Conservation (phyloP, 2,797 vertebrate species). For the Odontamblyopus rebecca region DNA sequence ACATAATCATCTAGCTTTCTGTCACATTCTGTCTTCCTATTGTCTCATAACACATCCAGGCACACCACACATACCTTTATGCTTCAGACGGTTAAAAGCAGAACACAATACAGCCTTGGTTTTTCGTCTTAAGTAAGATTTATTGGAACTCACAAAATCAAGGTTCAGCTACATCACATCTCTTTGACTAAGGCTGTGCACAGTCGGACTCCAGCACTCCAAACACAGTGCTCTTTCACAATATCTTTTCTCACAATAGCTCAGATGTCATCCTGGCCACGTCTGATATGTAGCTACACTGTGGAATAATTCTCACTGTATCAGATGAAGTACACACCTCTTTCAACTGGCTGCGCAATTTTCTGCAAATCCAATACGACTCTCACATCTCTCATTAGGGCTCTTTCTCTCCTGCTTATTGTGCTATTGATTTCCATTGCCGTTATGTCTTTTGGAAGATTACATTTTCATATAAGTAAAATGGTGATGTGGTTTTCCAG, state of each 20-base stretch:
- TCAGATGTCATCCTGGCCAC: constrained; percentile 13
- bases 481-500: constrained; percentile 41
- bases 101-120: constrained; percentile 49
- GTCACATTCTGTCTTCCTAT: background rate
- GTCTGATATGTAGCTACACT: constrained; percentile 15
- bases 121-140: constrained; percentile 53
- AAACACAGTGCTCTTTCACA: constrained; percentile 11
- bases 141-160: constrained; percentile 27
- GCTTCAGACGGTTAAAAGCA: constrained; percentile 47
- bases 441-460: constrained; percentile 62
- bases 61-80: constrained; percentile 18
- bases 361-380: constrained; percentile 62
- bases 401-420: constrained; percentile 58
- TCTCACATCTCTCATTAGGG: constrained; percentile 55
- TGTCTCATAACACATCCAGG: background rate
- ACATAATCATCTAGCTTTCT: constrained; percentile 14
- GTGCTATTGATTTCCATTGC: constrained; percentile 68
- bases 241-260: constrained; percentile 2
- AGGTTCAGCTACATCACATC: constrained; percentile 23
- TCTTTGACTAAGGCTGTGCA: constrained; percentile 28
- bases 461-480: constrained; percentile 73
- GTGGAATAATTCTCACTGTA: background rate
- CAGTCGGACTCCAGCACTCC: constrained; percentile 16
- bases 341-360: constrained; percentile 47
- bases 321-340: constrained; percentile 30